Conservation (phyloP, 2,888 invertebrate genomes). For the Willowsia nigromaculata region DNA sequence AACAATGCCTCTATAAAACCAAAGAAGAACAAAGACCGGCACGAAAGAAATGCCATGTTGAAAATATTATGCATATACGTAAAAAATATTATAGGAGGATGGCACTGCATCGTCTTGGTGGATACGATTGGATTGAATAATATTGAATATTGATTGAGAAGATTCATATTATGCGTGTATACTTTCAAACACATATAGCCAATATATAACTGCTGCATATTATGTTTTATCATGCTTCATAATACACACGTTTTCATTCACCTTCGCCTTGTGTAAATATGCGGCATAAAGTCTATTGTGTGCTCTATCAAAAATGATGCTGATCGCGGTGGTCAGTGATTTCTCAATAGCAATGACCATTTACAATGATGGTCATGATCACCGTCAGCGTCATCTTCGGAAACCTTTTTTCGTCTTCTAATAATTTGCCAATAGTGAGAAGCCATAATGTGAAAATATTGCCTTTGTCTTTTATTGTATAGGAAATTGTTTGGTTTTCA, state of each 20-base stretch:
- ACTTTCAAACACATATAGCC: background rate
- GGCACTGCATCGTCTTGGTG: background rate
- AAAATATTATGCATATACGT: background rate
- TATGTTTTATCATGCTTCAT: background rate
- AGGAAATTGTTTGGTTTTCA: background rate
- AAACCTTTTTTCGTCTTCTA: conserved; percentile 19
- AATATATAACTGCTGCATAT: background rate
- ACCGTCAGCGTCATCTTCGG: conserved; percentile 13
- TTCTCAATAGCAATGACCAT: conserved; percentile 6
- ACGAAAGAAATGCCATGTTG: background rate
- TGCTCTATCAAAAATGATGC: background rate
- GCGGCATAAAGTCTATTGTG: conserved; percentile 1
- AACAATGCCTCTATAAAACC: background rate
- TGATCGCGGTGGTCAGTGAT: conserved; percentile 32
- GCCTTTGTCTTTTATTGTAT: background rate
- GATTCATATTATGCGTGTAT: background rate
- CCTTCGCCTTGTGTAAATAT: background rate
- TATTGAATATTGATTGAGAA: conserved; percentile 59
- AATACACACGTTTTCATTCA: background rate
- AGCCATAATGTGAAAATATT: conserved; percentile 14
- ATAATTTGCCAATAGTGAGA: background rate
- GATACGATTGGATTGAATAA: conserved; percentile 40
- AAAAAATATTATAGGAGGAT: background rate
- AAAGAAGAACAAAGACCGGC: conserved; percentile 58
- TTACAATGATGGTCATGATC: conserved; percentile 27